A percentile compares a stretch with the other conserved stretches of the same genome.
Evolutionary conservation across 2,113 vertebrate species (phyloP).

Genomic region (Nannobrachium achirus): DNA sequence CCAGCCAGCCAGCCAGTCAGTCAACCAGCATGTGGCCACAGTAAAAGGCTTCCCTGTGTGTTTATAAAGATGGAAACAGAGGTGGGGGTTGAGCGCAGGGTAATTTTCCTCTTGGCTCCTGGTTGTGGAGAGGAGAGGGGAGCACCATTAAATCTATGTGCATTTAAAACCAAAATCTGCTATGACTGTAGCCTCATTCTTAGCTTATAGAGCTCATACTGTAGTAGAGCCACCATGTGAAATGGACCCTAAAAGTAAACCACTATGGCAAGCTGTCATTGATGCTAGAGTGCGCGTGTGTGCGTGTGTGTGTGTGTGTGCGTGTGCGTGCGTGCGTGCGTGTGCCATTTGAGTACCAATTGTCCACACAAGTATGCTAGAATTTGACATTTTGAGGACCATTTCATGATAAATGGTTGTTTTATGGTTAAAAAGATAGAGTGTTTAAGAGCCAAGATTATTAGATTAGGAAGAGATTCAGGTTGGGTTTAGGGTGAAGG

Average conservation of each 20-base stretch:
- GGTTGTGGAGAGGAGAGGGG: conserved; percentile 6
- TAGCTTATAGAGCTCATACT: too few species aligned
- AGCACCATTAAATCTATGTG: conserved; percentile 19
- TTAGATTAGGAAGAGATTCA: too few species aligned
- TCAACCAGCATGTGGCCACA: conserved; percentile 40
- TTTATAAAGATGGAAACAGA: conserved; percentile 21
- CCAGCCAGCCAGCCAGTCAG: conserved; percentile 30
- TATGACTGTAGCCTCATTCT: not conserved
- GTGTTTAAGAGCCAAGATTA: too few species aligned
- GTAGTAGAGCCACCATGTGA: not conserved
- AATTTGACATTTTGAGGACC: too few species aligned
- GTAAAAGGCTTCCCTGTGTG: conserved; percentile 49
- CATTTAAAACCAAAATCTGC: conserved; percentile 8
- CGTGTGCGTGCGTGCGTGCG: not conserved
- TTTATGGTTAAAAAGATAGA: too few species aligned
- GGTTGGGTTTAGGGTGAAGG: too few species aligned
- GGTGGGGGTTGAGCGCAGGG: conserved; percentile 40
- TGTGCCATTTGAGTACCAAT: too few species aligned
- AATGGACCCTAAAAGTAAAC: not conserved
- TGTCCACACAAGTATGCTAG: too few species aligned
- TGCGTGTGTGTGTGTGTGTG: not conserved
- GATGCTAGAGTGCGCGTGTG: not conserved
- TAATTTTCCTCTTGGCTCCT: not conserved
- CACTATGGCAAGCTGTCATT: not conserved
- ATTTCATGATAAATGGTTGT: too few species aligned